Evolutionary conservation across 2,113 vertebrate genomes (phyloP).

Genomic region (Hypomesus transpacificus): DNA sequence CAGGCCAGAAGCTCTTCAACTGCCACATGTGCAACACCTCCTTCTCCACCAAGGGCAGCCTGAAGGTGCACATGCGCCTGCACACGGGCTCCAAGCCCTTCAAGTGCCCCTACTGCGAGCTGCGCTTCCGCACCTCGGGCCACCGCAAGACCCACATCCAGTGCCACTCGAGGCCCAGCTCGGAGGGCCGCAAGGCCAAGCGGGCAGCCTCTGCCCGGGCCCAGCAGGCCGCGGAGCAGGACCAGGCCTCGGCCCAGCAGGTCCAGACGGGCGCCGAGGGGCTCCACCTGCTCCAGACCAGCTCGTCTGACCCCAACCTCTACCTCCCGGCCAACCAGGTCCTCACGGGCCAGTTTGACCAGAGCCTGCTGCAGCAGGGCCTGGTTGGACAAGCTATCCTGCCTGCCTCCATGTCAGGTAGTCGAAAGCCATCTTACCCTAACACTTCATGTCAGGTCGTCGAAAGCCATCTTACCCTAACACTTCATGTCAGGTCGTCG

Average conservation of each 20-base stretch:
- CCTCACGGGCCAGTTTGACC: conserved; percentile 86
- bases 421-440: not conserved
- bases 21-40: conserved; percentile 98
- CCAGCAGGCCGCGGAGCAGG: conserved; percentile 31
- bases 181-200: conserved; percentile 78
- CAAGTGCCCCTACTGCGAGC: conserved; percentile 94
- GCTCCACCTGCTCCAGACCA: conserved; percentile 77
- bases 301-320: conserved; percentile 79
- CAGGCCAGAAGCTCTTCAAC: conserved; percentile 96
- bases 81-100: conserved; percentile 98
- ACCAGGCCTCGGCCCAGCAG: conserved; percentile 74
- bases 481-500: no score
- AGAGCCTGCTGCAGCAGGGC: conserved; percentile 82
- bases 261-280: conserved; percentile 64
- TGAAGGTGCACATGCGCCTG: conserved; percentile 98
- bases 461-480: no score
- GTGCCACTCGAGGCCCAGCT: conserved; percentile 80
- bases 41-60: conserved; percentile 96
- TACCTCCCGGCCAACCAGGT: conserved; percentile 89
- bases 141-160: conserved; percentile 98
- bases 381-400: conserved; percentile 91
- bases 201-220: conserved; percentile 60
- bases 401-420: conserved; percentile 93
- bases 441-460: not conserved
- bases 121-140: conserved; percentile 94